Evolutionary conservation across 2,888 invertebrate genomes (phyloP).

Genomic region (Rhamnusium bicolor): DNA sequence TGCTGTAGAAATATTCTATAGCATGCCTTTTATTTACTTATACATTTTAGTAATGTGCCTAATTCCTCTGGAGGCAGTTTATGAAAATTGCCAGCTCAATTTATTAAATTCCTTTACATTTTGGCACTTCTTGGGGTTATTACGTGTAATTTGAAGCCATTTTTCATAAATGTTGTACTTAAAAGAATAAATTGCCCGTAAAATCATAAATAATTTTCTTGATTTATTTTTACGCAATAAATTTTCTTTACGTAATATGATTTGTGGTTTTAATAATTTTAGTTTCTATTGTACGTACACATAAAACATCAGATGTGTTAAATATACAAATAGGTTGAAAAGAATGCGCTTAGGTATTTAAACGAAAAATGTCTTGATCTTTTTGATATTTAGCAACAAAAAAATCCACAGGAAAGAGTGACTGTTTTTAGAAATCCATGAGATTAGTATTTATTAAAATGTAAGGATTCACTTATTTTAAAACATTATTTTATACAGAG

Average conservation of each 20-base stretch:
- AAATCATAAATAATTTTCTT: constrained; percentile 35
- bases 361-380: no score
- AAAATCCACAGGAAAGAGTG: no score
- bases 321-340: neutral
- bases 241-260: constrained; percentile 25
- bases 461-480: no score
- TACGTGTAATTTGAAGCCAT: constrained; percentile 36
- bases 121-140: constrained; percentile 34
- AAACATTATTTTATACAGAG: no score
- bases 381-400: no score
- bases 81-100: constrained; percentile 37
- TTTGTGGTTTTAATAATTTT: constrained; percentile 26
- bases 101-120: constrained; percentile 35
- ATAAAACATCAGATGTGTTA: neutral
- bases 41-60: constrained; percentile 18
- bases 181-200: constrained; percentile 32
- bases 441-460: no score
- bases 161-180: constrained; percentile 34
- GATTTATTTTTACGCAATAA: constrained; percentile 29
- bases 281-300: neutral
- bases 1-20: no score
- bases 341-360: no score
- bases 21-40: no score
- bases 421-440: no score
- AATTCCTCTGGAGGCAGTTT: constrained; percentile 30